Conservation (phyloP, 2,797 vertebrate genomes). For the Tenualosa ilisha region DNA sequence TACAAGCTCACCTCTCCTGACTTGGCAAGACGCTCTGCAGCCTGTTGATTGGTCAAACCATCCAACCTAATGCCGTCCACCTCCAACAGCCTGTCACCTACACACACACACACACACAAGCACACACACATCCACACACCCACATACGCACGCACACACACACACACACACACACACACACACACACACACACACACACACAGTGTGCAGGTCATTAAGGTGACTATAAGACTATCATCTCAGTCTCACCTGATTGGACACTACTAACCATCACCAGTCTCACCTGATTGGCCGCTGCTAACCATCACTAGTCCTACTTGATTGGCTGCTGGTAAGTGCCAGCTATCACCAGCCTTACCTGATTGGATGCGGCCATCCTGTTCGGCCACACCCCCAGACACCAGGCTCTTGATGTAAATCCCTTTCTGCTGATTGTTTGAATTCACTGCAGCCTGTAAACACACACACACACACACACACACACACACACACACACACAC, state of each 20-base stretch:
- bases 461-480: constrained; percentile 34
- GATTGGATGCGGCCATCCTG: constrained; percentile 75
- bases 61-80: constrained; percentile 79
- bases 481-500: no score
- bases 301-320: background rate
- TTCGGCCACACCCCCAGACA: constrained; percentile 80
- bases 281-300: background rate
- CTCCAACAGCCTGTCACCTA: constrained; percentile 82
- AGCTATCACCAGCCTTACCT: constrained; percentile 64
- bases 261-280: no score
- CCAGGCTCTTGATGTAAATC: constrained; percentile 83
- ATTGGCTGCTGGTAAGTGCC: background rate
- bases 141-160: no score
- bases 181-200: no score
- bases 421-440: constrained; percentile 73
- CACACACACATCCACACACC: no score
- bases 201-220: no score
- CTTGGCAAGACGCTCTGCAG: constrained; percentile 80
- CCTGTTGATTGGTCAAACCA: constrained; percentile 82
- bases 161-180: no score
- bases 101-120: constrained; percentile 28
- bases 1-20: constrained; percentile 82
- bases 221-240: no score
- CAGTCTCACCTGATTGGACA: no score
- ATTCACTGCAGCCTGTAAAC: constrained; percentile 79